Conservation (phyloP, 1,140 invertebrate genomes). For the Hyphantria cunea region DNA sequence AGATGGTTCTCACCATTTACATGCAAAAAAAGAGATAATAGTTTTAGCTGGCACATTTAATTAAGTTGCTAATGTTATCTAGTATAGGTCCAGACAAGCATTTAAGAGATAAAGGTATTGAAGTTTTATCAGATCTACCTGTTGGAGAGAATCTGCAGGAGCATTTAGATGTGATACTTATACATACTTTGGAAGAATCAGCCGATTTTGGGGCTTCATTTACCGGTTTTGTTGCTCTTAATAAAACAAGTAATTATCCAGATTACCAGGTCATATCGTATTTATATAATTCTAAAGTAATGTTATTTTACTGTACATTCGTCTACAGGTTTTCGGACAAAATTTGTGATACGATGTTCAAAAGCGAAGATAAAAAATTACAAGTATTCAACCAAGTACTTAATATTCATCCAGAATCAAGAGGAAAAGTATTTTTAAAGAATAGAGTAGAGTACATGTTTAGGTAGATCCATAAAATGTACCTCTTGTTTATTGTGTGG, state of each 20-base stretch:
- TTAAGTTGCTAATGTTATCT: slow-evolving; percentile 18
- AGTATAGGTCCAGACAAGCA: slow-evolving; percentile 14
- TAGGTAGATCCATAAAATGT: slow-evolving; percentile 5
- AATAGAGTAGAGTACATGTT: too few relatives aligned
- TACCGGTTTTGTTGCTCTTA: slow-evolving; percentile 17
- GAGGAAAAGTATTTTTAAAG: slow-evolving; percentile 14
- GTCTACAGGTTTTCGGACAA: slow-evolving; percentile 13
- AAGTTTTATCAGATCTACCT: slow-evolving; percentile 16
- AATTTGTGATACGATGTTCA: slow-evolving; percentile 12
- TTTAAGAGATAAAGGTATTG: slow-evolving; percentile 19
- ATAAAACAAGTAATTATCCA: slow-evolving; percentile 12
- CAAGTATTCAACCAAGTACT: slow-evolving; percentile 19
- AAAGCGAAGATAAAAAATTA: slow-evolving; percentile 1
- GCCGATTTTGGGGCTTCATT: slow-evolving; percentile 6
- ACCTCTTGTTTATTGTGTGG: slow-evolving; percentile 13
- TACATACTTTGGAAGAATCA: slow-evolving; percentile 13
- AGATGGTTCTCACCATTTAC: slow-evolving; percentile 7
- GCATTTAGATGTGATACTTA: slow-evolving; percentile 3
- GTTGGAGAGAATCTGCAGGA: slow-evolving; percentile 23
- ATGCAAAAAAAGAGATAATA: slow-evolving; percentile 19
- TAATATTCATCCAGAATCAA: slow-evolving; percentile 8
- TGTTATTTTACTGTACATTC: slow-evolving; percentile 18
- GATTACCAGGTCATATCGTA: slow-evolving; percentile 19
- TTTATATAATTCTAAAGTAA: slow-evolving; percentile 1
- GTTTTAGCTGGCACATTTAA: slow-evolving; percentile 22